Conservation (phyloP, 2,113 vertebrate species). For the Sigmodon hispidus region DNA sequence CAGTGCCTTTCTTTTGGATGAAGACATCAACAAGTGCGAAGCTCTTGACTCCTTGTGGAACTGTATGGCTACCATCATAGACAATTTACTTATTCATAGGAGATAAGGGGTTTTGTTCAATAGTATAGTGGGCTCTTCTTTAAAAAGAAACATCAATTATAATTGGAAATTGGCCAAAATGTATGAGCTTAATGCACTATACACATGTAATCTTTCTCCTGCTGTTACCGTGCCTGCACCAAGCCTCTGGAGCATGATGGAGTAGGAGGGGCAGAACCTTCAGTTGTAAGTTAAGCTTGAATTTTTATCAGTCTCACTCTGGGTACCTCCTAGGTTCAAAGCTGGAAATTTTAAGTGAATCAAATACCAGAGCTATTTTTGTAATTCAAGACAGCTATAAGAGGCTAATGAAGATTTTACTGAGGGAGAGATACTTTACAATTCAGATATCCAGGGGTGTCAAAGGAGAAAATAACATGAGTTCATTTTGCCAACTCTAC, state of each 20-base stretch:
- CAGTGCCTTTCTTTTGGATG: not conserved
- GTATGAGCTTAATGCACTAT: not conserved
- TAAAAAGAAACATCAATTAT: slow-evolving; percentile 10
- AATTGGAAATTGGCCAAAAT: not conserved
- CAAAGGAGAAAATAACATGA: slow-evolving; percentile 5
- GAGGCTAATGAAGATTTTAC: not conserved
- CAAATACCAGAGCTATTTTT: slow-evolving; percentile 8
- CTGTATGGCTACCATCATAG: not conserved
- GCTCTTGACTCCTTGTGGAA: not conserved
- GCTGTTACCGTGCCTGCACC: not conserved
- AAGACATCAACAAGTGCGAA: not conserved
- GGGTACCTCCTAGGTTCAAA: not conserved
- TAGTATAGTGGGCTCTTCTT: not conserved
- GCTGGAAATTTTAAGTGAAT: slow-evolving; percentile 1
- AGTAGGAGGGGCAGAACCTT: not conserved
- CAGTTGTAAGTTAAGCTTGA: slow-evolving; percentile 3
- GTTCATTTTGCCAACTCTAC: not conserved
- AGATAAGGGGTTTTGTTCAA: not conserved
- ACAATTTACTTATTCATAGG: not conserved
- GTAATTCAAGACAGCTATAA: not conserved
- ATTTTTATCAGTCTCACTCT: slow-evolving; percentile 11
- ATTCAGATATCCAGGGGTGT: not conserved
- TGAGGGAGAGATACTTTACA: not conserved
- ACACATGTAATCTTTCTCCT: not conserved
- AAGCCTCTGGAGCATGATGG: not conserved